Percentiles rank a stretch among this genome's conserved stretches.
Conservation (phyloP, 2,888 invertebrate genomes). For the Latrodectus elegans region DNA sequence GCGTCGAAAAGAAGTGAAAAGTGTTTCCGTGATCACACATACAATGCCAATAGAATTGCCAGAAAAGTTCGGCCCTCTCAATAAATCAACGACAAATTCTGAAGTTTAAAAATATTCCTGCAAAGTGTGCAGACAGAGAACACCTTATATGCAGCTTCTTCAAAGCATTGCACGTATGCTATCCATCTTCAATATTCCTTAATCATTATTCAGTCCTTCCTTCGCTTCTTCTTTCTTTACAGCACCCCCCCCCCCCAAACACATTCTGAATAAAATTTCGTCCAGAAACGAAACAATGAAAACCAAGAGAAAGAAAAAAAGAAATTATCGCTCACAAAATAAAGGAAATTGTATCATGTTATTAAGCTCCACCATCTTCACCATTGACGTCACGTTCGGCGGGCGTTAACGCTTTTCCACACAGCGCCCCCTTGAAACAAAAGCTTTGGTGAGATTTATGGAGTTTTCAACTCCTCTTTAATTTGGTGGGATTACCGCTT, state of each 20-base stretch:
- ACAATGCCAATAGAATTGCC: too few relatives aligned
- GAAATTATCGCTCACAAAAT: background rate
- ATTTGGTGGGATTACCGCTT: slow-evolving; percentile 41
- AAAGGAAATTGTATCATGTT: slow-evolving; percentile 34
- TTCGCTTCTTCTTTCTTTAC: background rate
- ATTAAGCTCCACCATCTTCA: slow-evolving; percentile 16
- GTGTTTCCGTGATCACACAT: too few relatives aligned
- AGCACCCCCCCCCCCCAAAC: too few relatives aligned
- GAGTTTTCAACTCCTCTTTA: slow-evolving; percentile 35
- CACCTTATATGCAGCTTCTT: too few relatives aligned
- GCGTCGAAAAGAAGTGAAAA: too few relatives aligned
- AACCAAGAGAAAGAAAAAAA: slow-evolving; percentile 10
- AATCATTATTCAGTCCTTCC: slow-evolving; percentile 9
- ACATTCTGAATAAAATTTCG: background rate
- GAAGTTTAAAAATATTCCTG: too few relatives aligned
- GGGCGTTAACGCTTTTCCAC: background rate
- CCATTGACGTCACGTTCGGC: slow-evolving; percentile 40
- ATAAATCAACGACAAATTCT: too few relatives aligned
- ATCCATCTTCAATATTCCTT: slow-evolving; percentile 6
- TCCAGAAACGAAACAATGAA: background rate
- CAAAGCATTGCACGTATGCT: slow-evolving; percentile 12
- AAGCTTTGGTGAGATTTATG: slow-evolving; percentile 40
- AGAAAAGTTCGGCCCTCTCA: too few relatives aligned
- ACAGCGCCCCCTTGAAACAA: slow-evolving; percentile 31
- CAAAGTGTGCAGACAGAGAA: too few relatives aligned